A percentile compares a stretch with the other conserved stretches of the same genome.
phyloP scores from a whole-genome alignment of 2,797 vertebrate species.

The Furcifer pardalis region DNA sequence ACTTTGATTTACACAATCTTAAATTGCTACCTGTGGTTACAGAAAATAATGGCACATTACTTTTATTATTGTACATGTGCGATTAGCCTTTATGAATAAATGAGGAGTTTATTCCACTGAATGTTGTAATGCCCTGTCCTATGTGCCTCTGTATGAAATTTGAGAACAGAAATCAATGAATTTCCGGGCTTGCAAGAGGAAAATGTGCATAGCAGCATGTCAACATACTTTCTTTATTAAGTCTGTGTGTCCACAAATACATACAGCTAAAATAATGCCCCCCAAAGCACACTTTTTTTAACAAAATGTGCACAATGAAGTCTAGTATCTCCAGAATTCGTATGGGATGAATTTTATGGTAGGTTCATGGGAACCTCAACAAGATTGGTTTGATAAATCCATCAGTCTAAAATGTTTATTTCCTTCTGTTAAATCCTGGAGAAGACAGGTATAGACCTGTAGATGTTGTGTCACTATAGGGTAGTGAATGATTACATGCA shows the following conservation, averaged over 20 bases:
- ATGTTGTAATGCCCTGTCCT: too few relatives aligned
- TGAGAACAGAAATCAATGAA: too few relatives aligned
- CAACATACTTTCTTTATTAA: neutral
- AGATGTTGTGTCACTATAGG: neutral
- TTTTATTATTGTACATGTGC: neutral
- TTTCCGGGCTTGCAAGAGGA: too few relatives aligned
- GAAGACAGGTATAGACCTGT: neutral
- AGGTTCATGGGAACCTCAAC: neutral
- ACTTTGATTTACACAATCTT: too few relatives aligned
- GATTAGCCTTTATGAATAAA: neutral
- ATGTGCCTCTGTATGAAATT: too few relatives aligned
- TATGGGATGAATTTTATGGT: neutral
- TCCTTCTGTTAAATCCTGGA: neutral
- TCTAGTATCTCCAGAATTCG: neutral
- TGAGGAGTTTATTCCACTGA: neutral
- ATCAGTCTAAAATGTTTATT: neutral
- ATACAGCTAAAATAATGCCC: neutral
- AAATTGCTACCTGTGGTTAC: neutral
- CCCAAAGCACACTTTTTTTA: neutral
- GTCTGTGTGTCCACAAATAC: neutral
- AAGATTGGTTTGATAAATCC: neutral
- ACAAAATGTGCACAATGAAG: neutral
- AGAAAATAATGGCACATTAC: neutral
- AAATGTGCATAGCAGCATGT: neutral
- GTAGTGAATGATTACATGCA: slow-evolving; percentile 13